Percentiles rank a stretch among this genome's conserved stretches.
phyloP scores from a whole-genome alignment of 2,888 invertebrate species.

The Spodoptera exigua region DNA sequence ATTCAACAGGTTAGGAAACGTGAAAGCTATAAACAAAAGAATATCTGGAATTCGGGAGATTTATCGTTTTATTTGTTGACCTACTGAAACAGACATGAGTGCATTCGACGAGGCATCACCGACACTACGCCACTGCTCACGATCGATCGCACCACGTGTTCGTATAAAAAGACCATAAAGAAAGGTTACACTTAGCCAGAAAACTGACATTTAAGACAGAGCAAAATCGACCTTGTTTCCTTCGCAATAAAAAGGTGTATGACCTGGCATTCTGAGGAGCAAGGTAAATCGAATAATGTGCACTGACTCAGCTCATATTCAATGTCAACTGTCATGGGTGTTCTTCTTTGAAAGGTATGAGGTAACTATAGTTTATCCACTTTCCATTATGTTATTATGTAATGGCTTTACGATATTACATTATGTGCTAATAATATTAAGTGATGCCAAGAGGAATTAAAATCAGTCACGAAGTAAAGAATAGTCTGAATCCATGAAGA shows the following conservation, averaged over 20 bases:
- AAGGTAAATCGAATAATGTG: conserved; percentile 47
- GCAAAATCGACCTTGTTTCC: conserved; percentile 47
- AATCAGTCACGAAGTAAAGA: too few species aligned
- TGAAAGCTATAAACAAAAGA: too few species aligned
- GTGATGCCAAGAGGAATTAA: too few species aligned
- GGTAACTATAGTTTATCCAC: too few species aligned
- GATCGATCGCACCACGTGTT: conserved; percentile 56
- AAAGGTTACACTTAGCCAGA: conserved; percentile 44
- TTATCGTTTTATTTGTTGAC: too few species aligned
- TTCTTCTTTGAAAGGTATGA: too few species aligned
- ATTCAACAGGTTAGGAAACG: too few species aligned
- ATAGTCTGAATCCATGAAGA: too few species aligned
- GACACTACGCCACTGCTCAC: conserved; percentile 30
- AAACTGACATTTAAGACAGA: conserved; percentile 43
- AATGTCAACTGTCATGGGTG: conserved; percentile 33
- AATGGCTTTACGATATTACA: too few species aligned
- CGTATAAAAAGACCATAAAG: conserved; percentile 48
- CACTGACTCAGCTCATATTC: conserved; percentile 24
- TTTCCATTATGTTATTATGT: too few species aligned
- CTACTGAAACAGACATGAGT: conserved; percentile 4
- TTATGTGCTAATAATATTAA: too few species aligned
- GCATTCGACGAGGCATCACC: conserved; percentile 2
- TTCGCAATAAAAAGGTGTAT: conserved; percentile 44
- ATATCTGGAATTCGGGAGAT: too few species aligned
- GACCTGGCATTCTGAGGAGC: conserved; percentile 51